Conservation (phyloP, 2,888 invertebrate genomes). For the Drosophila imparisetae region DNA sequence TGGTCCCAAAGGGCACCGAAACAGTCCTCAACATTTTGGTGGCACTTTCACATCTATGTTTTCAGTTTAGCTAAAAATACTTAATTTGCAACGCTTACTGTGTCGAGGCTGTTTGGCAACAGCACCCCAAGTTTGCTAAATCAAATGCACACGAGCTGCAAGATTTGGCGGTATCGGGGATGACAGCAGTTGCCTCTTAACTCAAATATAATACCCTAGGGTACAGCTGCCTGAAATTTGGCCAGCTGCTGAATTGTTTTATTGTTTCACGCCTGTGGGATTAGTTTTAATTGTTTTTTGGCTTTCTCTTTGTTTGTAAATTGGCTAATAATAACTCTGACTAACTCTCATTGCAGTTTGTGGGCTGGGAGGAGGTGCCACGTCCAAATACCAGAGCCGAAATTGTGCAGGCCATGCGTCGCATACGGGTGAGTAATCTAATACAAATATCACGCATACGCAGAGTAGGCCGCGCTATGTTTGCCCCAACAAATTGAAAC, state of each 20-base stretch:
- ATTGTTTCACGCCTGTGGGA: slow-evolving; percentile 6
- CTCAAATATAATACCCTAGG: slow-evolving; percentile 18
- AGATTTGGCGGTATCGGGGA: slow-evolving; percentile 2
- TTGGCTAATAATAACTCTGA: slow-evolving; percentile 35
- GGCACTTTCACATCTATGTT: slow-evolving; percentile 8
- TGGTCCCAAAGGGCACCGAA: slow-evolving; percentile 43
- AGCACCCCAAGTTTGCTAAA: slow-evolving; percentile 25
- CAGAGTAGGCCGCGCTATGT: background rate
- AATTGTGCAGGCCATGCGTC: slow-evolving; percentile 99
- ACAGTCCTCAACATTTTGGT: background rate
- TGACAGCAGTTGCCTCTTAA: slow-evolving; percentile 1
- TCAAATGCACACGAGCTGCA: slow-evolving; percentile 53
- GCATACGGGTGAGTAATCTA: slow-evolving; percentile 93
- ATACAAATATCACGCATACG: slow-evolving; percentile 25
- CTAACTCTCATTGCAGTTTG: slow-evolving; percentile 91
- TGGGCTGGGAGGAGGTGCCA: slow-evolving; percentile 98
- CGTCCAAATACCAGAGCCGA: slow-evolving; percentile 98
- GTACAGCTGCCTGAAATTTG: slow-evolving; percentile 15
- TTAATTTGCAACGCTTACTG: slow-evolving; percentile 51
- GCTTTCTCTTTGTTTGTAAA: slow-evolving; percentile 6
- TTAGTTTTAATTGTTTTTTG: slow-evolving; percentile 14
- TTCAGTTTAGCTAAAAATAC: slow-evolving; percentile 56
- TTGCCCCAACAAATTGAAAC: slow-evolving; percentile 4
- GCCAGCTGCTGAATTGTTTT: slow-evolving; percentile 15
- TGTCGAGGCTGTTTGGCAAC: slow-evolving; percentile 61